A percentile compares a stretch with the other conserved stretches of the same genome.
phyloP scores from a whole-genome alignment of 2,888 invertebrate species.

The Lasioglossum morio region DNA sequence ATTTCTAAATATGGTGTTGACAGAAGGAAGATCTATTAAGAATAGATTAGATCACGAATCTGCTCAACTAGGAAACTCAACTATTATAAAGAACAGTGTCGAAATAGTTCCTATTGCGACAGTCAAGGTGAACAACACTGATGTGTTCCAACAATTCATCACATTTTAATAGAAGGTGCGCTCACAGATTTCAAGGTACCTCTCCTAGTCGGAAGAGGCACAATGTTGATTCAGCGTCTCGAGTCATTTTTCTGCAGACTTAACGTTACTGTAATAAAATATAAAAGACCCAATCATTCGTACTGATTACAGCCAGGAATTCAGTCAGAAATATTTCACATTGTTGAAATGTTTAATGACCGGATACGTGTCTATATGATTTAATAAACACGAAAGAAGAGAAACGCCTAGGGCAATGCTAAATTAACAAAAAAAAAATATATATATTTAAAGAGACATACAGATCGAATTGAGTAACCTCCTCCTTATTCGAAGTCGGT shows the following conservation, averaged over 20 bases:
- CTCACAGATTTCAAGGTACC: not conserved
- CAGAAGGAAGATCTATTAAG: not conserved
- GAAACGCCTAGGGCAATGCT: not conserved
- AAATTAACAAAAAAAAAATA: too few species aligned
- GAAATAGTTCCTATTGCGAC: not conserved
- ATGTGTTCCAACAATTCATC: not conserved
- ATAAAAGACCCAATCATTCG: not conserved
- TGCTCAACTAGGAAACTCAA: not conserved
- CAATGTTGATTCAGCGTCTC: not conserved
- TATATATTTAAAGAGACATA: too few species aligned
- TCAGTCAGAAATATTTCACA: not conserved
- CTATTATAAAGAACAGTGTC: not conserved
- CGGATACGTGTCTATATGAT: not conserved
- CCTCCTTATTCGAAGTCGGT: too few species aligned
- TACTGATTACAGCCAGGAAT: not conserved
- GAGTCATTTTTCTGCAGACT: not conserved
- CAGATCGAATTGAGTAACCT: too few species aligned
- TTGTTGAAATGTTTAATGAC: not conserved
- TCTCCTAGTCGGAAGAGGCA: not conserved
- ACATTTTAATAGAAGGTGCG: not conserved
- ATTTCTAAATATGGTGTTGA: not conserved
- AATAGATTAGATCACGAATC: not conserved
- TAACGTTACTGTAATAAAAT: not conserved
- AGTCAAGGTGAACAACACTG: not conserved
- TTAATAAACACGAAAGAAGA: not conserved